Evolutionary conservation across 2,113 vertebrate species (phyloP), one percentile per base, ranked within the genome.

Genomic region (Rana temporaria): DNA sequence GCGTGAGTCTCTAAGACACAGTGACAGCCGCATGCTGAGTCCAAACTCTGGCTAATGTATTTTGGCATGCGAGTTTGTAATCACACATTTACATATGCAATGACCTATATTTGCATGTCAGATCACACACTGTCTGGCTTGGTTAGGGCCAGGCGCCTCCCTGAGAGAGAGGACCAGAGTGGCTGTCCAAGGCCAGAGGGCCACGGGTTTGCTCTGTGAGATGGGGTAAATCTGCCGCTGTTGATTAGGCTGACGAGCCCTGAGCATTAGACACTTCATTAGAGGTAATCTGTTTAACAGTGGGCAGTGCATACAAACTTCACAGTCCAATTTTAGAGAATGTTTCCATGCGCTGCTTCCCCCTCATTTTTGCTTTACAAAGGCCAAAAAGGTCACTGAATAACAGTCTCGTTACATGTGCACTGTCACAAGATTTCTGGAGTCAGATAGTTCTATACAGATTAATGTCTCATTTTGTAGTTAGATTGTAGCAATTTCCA

Each of bases 31-130:
- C 97, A 96, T 96, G 97, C 98, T 98, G 98, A 96, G 97, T 96
- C 96, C 95, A 95, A 94, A 96, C 95, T 95, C 96, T 95, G 87
- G 90, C 96, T 99, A 98, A 98, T 98, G 96, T 96, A 96, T 96
- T 95, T 96, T 98, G 98, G 98, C 98, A 96, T 95, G 95, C 94
- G 92, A 93, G 95, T 95, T 93, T 94, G 95, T 98, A 99, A 99
- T 98, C 96, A 96, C 97, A 97, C 97, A 99, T 99, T 99, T 99
- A 98, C 98, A 99, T 99, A 99, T 99, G 97, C 97, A 98, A 99
- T 99, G 98, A 99, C 98, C 98, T 99, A 99, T 94, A 99, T 99
- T 96, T 99, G 97, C 97, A 99, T 99, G 98, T 99, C 98, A 98
- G 97, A 96, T 97, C 96, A 94, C 96, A 96, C 96, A 96, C 96